Percentiles rank a stretch among this genome's conserved stretches.
Conservation (phyloP, 2,888 invertebrate genomes). For the Tetrapedia diversipes region DNA sequence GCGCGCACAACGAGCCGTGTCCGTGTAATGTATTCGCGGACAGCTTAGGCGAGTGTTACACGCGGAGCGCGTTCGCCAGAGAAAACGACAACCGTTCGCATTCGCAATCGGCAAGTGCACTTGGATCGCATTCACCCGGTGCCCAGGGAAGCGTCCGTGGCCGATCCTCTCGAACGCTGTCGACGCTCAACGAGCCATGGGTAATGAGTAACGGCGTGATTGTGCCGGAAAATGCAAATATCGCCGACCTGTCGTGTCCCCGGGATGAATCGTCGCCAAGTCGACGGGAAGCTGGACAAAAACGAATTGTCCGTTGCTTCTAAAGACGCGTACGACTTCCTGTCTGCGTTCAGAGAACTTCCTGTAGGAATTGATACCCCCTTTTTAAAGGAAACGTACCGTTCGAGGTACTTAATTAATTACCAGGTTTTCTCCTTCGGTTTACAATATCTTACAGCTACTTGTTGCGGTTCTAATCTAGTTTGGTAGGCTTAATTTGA, state of each 20-base stretch:
- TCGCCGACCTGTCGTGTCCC: constrained; percentile 44
- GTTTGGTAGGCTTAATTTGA: too few relatives aligned
- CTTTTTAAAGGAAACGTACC: not conserved
- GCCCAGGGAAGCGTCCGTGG: constrained; percentile 52
- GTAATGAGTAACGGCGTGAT: constrained; percentile 61
- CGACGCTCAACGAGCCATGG: constrained; percentile 48
- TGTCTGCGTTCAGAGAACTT: not conserved
- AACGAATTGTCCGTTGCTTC: constrained; percentile 51
- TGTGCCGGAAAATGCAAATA: constrained; percentile 62
- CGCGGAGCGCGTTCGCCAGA: constrained; percentile 12
- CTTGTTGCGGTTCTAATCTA: too few relatives aligned
- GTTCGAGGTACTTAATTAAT: too few relatives aligned
- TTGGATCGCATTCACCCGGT: constrained; percentile 49
- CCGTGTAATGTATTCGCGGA: constrained; percentile 46
- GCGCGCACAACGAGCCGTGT: constrained; percentile 32
- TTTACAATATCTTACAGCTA: too few relatives aligned
- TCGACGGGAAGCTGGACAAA: constrained; percentile 58
- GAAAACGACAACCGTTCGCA: constrained; percentile 35
- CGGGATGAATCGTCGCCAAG: constrained; percentile 45
- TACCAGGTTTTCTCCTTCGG: too few relatives aligned
- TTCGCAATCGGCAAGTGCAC: constrained; percentile 55
- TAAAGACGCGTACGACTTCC: not conserved
- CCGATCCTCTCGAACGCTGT: constrained; percentile 42
- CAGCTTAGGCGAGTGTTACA: constrained; percentile 38
- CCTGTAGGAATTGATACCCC: too few relatives aligned